A percentile compares a stretch with the other conserved stretches of the same genome.
Conservation (phyloP, 2,888 invertebrate genomes). For the Plagodis dolabraria region DNA sequence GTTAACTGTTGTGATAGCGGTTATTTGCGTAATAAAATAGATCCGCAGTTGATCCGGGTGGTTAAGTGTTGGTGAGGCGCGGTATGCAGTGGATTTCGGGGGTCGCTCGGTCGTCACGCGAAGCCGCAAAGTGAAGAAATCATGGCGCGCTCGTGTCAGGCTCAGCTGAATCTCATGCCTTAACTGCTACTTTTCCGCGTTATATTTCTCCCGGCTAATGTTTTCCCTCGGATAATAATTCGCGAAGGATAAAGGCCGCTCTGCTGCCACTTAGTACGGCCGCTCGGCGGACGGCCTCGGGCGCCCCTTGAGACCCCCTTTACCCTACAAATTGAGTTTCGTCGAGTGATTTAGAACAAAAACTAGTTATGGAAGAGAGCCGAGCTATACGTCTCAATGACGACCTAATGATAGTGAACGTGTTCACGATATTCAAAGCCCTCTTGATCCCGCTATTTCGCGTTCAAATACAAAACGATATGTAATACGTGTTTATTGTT, state of each 20-base stretch:
- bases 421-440: conserved; percentile 4
- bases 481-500: too few species aligned
- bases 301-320: conserved; percentile 55
- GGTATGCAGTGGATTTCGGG: not conserved
- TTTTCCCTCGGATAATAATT: conserved; percentile 66
- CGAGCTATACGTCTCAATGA: conserved; percentile 6
- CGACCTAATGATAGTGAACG: conserved; percentile 15
- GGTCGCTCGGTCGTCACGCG: conserved; percentile 7
- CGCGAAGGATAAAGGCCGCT: conserved; percentile 55
- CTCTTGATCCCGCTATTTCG: not conserved
- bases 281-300: conserved; percentile 31
- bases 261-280: conserved; percentile 52
- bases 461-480: not conserved
- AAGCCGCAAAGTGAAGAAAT: conserved; percentile 28
- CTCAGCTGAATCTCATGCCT: conserved; percentile 35
- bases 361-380: conserved; percentile 60
- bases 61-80: not conserved
- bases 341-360: conserved; percentile 71
- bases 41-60: conserved; percentile 3
- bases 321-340: conserved; percentile 71
- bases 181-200: conserved; percentile 53
- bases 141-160: conserved; percentile 7
- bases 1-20: not conserved
- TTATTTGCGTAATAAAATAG: conserved; percentile 9
- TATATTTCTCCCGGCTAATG: conserved; percentile 58